Evolutionary conservation across 53 echinoderm and acorn worm genomes (phyloP).

Genomic region (Astropecten irregularis): DNA sequence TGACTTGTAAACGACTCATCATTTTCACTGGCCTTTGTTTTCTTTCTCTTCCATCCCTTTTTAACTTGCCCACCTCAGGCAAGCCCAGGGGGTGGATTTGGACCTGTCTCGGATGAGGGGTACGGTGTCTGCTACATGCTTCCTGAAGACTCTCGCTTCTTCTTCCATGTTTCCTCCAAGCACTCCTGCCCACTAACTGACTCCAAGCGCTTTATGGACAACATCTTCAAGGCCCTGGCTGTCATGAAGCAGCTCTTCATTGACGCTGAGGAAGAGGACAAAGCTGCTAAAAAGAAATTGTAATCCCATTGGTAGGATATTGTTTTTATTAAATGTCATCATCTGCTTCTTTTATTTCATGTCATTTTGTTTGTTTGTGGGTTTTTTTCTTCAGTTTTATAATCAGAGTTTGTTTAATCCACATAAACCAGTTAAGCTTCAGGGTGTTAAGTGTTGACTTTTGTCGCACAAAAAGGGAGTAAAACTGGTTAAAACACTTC

Average conservation of each 20-base stretch:
- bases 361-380: too few species aligned
- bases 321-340: too few species aligned
- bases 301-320: not conserved
- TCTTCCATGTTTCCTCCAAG: conserved; percentile 91
- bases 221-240: conserved; percentile 67
- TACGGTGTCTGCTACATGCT: conserved; percentile 91
- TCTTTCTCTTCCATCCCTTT: too few species aligned
- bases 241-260: conserved; percentile 70
- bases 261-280: not conserved
- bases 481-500: too few species aligned
- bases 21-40: too few species aligned
- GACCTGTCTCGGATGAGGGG: conserved; percentile 79
- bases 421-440: too few species aligned
- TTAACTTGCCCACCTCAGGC: conserved; percentile 44
- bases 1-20: too few species aligned
- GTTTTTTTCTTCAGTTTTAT: too few species aligned
- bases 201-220: conserved; percentile 62
- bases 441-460: too few species aligned
- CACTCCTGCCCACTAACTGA: conserved; percentile 70
- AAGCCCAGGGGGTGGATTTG: conserved; percentile 85
- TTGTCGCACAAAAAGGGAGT: too few species aligned
- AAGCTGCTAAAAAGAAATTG: conserved; percentile 19
- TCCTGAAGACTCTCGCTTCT: conserved; percentile 79
- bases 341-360: too few species aligned
- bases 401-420: too few species aligned